Evolutionary conservation across 2,113 vertebrate genomes (phyloP).

Genomic region (Bos javanicus): DNA sequence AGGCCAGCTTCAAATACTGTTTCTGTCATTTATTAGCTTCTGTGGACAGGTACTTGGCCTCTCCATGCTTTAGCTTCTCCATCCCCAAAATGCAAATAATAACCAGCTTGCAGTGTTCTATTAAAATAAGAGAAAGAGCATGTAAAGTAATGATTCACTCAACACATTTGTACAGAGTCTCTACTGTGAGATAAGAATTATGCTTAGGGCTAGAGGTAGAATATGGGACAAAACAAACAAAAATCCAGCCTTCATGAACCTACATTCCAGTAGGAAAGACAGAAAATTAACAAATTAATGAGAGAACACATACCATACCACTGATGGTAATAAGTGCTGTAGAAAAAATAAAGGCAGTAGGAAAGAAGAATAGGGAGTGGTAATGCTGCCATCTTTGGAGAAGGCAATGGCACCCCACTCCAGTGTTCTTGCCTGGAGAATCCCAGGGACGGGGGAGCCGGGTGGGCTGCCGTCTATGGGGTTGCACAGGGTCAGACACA

Average conservation of each 20-base stretch:
- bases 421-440: too few relatives aligned
- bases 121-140: background rate
- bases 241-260: background rate
- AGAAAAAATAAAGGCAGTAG: background rate
- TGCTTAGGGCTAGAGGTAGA: background rate
- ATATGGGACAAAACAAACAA: background rate
- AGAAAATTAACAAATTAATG: background rate
- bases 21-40: background rate
- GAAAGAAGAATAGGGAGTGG: background rate
- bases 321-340: background rate
- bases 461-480: too few relatives aligned
- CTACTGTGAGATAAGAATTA: background rate
- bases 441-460: too few relatives aligned
- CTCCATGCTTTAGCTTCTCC: background rate
- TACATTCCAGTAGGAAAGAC: background rate
- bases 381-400: background rate
- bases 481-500: too few relatives aligned
- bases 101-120: background rate
- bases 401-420: too few relatives aligned
- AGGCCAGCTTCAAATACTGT: background rate
- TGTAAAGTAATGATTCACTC: background rate
- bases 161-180: background rate
- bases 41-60: background rate
- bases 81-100: constrained; percentile 10
- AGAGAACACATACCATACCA: background rate